Conservation (phyloP, 64 coral and sea anemone genomes). For the Stichodactyla mertensii region DNA sequence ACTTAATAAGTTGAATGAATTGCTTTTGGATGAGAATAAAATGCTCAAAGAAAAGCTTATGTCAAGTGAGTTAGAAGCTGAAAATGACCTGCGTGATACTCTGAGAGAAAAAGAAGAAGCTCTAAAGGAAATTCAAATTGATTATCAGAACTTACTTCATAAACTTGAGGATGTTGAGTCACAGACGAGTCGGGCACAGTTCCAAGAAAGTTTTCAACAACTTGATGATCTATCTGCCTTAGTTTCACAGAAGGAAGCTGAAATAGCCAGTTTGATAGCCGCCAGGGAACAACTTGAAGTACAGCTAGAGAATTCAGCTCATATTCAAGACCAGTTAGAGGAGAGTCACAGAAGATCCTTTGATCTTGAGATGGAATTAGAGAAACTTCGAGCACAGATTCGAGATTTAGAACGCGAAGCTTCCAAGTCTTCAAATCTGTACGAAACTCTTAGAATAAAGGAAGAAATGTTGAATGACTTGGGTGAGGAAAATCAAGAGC, state of each 20-base stretch:
- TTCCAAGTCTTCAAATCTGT: constrained; percentile 65
- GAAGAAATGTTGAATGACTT: constrained; percentile 62
- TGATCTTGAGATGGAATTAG: constrained; percentile 72
- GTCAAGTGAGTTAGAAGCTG: constrained; percentile 11
- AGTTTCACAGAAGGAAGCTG: constrained; percentile 77
- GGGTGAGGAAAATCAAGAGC: constrained; percentile 69
- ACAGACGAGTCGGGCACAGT: constrained; percentile 23
- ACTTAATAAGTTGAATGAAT: constrained; percentile 36
- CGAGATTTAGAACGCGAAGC: constrained; percentile 55
- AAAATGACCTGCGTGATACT: constrained; percentile 16
- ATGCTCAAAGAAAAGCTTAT: constrained; percentile 43
- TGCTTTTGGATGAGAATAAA: constrained; percentile 61
- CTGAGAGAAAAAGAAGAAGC: constrained; percentile 18
- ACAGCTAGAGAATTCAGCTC: constrained; percentile 65
- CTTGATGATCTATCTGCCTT: constrained; percentile 81
- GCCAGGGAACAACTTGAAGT: constrained; percentile 63
- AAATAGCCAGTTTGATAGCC: constrained; percentile 62
- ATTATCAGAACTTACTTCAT: constrained; percentile 52
- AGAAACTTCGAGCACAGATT: constrained; percentile 60
- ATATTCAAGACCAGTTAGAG: constrained; percentile 60
- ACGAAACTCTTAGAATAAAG: constrained; percentile 53
- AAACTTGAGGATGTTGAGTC: constrained; percentile 54
- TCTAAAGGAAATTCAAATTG: constrained; percentile 45
- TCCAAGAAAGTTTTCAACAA: constrained; percentile 64
- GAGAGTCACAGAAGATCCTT: constrained; percentile 63